phyloP scores from a whole-genome alignment of 2,113 vertebrate genomes.

The Menura novaehollandiae region DNA sequence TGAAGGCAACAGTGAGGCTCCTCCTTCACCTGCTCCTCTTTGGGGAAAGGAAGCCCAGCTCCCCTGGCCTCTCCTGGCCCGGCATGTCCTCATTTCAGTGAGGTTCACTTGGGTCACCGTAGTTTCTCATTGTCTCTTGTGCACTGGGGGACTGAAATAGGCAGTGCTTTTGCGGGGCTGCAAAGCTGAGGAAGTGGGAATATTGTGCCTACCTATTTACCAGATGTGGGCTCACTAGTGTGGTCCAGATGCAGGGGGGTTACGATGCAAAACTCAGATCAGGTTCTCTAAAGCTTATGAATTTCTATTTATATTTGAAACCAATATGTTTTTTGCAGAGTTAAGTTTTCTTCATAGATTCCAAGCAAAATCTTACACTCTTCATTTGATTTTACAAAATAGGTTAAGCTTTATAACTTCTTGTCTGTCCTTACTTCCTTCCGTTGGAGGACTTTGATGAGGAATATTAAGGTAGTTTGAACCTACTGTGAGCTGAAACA shows the following conservation, averaged over 20 bases:
- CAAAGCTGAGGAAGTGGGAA: neutral
- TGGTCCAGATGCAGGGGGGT: neutral
- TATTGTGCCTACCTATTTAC: accelerated
- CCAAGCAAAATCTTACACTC: neutral
- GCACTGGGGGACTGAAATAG: neutral
- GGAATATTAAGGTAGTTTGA: neutral
- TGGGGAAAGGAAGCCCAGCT: neutral
- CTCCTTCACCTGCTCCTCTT: neutral
- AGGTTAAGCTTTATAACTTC: neutral
- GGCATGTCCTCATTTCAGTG: accelerated
- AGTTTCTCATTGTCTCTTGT: neutral
- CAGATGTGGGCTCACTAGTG: neutral
- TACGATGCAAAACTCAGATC: neutral
- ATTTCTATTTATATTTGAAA: neutral
- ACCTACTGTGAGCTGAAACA: neutral
- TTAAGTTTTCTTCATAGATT: neutral
- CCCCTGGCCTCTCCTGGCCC: neutral
- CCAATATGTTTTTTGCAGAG: neutral
- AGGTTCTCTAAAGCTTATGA: neutral
- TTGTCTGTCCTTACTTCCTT: neutral
- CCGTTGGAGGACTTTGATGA: neutral
- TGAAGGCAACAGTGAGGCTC: neutral
- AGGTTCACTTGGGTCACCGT: accelerated
- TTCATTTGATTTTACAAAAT: neutral
- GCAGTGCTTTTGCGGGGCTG: neutral